Base-by-base conservation (phyloP, 1,140 invertebrate species). In the Carposina sasakii region DNA sequence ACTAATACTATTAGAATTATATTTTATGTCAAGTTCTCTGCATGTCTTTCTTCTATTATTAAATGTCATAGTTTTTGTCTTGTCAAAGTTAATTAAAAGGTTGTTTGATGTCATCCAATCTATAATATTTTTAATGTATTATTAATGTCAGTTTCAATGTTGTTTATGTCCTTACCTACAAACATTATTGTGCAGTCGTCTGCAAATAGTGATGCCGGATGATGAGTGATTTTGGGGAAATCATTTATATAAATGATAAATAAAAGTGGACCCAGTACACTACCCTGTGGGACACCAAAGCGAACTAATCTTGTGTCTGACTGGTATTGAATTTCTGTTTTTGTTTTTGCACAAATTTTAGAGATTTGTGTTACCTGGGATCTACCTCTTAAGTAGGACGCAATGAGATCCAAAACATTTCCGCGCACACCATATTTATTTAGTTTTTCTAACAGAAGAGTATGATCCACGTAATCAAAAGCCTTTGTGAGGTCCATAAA, bases 1-100 rank as follows among this genome's bases (percentile, higher is more conserved):
- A n/a, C 36, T 30, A n/a, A 41, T 47, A 6, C 3, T 13, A 17
- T 20, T 19, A 36, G 15, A n/a, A 28, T 53, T 42, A 34, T 47
- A 53, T 15, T 19, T 47, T 17, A 47, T 20, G 21, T 41, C 10
- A n/a, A 42, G 9, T 8, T 24, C 26, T 15, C n/a, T n/a, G n/a
- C 17, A 12, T 16, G n/a, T 13, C 19, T 10, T 2, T 20, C 30
- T 34, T 24, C 30, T 30, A 33, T 42, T 20, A 15, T 15, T 4
- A 30, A 37, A 41, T 8, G 4, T 22, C 39, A 41, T 23, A 24
- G 5, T n/a, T 41, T 41, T 26, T 6, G 23, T 26, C 15, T 23
- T 24, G n/a, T 24, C 20, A 13, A 41, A 3, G 8, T 41, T 41
- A 2, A 41, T 3, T n/a, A 24, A 12, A 10, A 41, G 39, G 24